phyloP scores from a whole-genome alignment of 2,797 vertebrate species.

The Tarsius wallacei region DNA sequence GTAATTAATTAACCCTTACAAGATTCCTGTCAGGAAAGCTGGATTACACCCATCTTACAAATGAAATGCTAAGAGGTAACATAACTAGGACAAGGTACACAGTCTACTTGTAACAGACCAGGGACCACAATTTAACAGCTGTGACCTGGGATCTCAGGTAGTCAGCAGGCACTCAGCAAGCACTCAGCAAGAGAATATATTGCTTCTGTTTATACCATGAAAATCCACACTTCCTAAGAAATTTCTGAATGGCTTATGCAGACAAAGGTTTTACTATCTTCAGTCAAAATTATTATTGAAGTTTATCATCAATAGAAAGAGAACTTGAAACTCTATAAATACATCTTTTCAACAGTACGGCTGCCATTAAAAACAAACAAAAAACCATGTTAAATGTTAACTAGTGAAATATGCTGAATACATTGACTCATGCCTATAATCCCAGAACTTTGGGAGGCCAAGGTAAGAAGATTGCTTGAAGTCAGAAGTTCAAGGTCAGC shows the following conservation, averaged over 20 bases:
- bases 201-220: neutral
- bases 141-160: neutral
- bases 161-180: constrained; percentile 47
- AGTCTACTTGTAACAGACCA: neutral
- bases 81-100: constrained; percentile 57
- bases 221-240: constrained; percentile 1
- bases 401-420: constrained; percentile 48
- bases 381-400: neutral
- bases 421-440: no score
- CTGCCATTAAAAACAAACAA: neutral
- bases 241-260: neutral
- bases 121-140: constrained; percentile 32
- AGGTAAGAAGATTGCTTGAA: no score
- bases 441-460: no score
- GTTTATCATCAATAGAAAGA: constrained; percentile 22
- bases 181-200: neutral
- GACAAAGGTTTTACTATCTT: constrained; percentile 2
- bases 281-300: constrained; percentile 24
- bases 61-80: constrained; percentile 71
- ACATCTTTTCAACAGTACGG: constrained; percentile 69
- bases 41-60: constrained; percentile 77
- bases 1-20: constrained; percentile 85
- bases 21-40: constrained; percentile 71
- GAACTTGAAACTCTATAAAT: constrained; percentile 74
- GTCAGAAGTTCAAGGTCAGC: no score